Conservation (phyloP, 2,113 vertebrate genomes). For the Pachycephala philippinensis region DNA sequence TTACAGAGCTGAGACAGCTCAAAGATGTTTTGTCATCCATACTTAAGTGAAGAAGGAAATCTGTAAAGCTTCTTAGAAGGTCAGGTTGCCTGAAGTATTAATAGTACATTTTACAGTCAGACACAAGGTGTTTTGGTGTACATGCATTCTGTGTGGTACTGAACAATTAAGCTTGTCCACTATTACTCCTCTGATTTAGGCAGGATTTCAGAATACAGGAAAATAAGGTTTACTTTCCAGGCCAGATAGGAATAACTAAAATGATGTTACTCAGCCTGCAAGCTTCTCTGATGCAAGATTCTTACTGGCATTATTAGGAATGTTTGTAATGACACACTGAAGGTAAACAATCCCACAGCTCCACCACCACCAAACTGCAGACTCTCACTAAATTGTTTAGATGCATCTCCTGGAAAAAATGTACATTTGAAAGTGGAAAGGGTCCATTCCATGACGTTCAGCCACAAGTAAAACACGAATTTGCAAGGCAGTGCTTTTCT, state of each 20-base stretch:
- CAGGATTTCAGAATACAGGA: not conserved
- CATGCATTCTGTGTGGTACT: not conserved
- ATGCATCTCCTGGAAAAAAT: no score
- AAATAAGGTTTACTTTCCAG: not conserved
- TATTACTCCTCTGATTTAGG: not conserved
- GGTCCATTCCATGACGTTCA: not conserved
- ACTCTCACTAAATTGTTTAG: not conserved
- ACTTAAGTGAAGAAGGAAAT: not conserved
- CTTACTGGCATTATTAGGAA: not conserved
- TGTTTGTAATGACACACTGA: not conserved
- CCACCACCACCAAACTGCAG: not conserved
- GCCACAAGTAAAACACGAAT: not conserved
- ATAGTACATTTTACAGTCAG: not conserved
- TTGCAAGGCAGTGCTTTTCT: not conserved
- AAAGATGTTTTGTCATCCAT: not conserved
- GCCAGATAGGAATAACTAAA: not conserved
- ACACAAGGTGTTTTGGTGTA: not conserved
- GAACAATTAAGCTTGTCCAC: not conserved
- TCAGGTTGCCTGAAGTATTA: not conserved
- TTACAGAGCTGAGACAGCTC: not conserved
- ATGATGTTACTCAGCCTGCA: not conserved
- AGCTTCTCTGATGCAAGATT: not conserved
- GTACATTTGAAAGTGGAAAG: not conserved
- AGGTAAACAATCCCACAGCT: not conserved
- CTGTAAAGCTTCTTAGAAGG: slow-evolving; percentile 7